Base-by-base conservation (phyloP, 92 coral and sea anemone genomes). In the Paragorgia papillata region DNA sequence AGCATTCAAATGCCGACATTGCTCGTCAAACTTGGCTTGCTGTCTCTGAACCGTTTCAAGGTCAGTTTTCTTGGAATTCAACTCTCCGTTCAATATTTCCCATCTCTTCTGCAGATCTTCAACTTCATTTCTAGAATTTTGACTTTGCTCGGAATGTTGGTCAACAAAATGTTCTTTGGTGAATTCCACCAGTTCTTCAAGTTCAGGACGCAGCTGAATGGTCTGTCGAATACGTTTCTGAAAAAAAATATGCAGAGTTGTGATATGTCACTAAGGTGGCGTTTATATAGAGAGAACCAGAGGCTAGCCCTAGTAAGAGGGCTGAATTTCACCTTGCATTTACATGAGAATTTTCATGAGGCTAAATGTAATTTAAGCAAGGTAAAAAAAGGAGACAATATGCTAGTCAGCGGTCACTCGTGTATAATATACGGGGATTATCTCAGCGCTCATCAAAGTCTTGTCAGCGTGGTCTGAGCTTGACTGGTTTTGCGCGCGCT, bases 81-180 rank as follows among this genome's bases (percentile, higher is more conserved):
- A 55, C 51, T 71, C 78, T 0, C 33, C 64, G 33, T 87, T 83
- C 80, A 95, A 79, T 27, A 82, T 69, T 51, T 89, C 95, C 21
- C 92, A 80, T 61, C 87, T 85, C 54, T 58, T 35, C 22, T 84
- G 88, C 26, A 88, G 82, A 29, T 89, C 97, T 9, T 91, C 97
- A 14, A 88, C 86, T 54, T 89, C 96, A 15, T 66, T 83, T 0
- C 34, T 21, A 0, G 63, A 63, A 30, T 33, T 71, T 33, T 26
- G 40, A 35, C 63, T 39, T 71, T 71, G 78, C 37, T 71, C 78
- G 1, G 78, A 51, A n/a, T 32, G 15, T 27, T 71, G 28, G 65
- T 71, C 78, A 8, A 27, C 39, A 41, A 71, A 71, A 55, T 37
- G 35, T 55, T 71, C 78, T 27, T 71, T 49, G 15, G 41, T 25